Evolutionary conservation across 2,797 vertebrate genomes (phyloP), one percentile per base, ranked within the genome.

Genomic region (Lithobates sylvaticus): DNA sequence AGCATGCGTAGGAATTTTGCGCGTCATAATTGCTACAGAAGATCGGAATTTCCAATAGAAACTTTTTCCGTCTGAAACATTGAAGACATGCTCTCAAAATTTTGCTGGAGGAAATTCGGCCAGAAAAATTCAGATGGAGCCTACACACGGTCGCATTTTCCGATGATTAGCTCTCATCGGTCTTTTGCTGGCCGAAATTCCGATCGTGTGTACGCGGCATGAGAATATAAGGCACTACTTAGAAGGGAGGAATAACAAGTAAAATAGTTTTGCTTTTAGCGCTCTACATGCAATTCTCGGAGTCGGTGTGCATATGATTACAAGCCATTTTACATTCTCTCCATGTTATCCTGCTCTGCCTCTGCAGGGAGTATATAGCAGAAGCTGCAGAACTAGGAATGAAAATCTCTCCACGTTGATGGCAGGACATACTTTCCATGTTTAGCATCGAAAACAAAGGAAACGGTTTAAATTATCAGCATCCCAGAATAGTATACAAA

Each of bases 381-480:
- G n/a, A n/a, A n/a, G n/a, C n/a, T n/a, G n/a, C n/a, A n/a, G 42
- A 80, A 9, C 64, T n/a, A 34, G 78, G 42, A 80, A 80, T 54
- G 65, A 70, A 54, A 44, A 26, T 80, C 23, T 80, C 61, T 68
- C 21, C 77, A 78, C 64, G 39, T 29, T 32, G 77, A 78, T 29
- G 26, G 67, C 44, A 80, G 32, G 29, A 80, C 68, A 80, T 80
- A 23, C 44, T 70, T 80, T 80, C 78, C 27, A 70, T 80, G 67
- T 80, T 70, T 80, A 70, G 78, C 70, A 65, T 58, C 18, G 65
- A n/a, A 80, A 80, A 70, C 67, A 80, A 50, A 65, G 44, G 67
- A 80, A 80, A 65, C 78, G 50, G 78, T 80, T 78, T 80, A 80
- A 72, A 72, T 81, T 39, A 72, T 73, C 79, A 29, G 79, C 79